Conservation (phyloP, 2,113 vertebrate genomes). For the Clupea harengus region DNA sequence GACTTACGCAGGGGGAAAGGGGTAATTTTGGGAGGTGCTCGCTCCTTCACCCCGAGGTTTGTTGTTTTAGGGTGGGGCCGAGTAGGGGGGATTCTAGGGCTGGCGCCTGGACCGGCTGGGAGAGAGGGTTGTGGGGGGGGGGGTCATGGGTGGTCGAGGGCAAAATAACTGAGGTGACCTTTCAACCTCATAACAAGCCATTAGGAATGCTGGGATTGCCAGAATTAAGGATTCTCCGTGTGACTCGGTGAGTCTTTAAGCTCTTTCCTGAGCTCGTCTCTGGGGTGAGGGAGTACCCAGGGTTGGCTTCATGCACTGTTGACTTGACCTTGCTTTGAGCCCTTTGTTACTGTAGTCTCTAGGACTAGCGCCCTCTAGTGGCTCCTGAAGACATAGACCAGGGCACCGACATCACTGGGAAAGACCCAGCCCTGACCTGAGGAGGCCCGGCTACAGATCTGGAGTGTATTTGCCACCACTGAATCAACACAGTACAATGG, state of each 20-base stretch:
- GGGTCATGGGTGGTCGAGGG: neutral
- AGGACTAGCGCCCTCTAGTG: neutral
- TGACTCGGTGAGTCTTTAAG: neutral
- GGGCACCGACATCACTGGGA: neutral
- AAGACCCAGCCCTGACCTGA: neutral
- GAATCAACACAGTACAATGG: too few species aligned
- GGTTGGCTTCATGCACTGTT: neutral
- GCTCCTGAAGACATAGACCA: neutral
- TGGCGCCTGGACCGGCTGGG: neutral
- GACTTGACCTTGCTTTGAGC: neutral
- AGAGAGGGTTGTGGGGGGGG: neutral
- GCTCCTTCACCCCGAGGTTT: neutral
- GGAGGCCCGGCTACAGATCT: too few species aligned
- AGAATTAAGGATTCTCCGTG: neutral
- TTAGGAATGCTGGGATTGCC: conserved; percentile 6
- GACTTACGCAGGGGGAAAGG: neutral
- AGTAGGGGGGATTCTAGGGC: neutral
- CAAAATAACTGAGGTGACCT: conserved; percentile 15
- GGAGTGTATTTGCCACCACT: too few species aligned
- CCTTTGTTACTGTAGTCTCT: neutral
- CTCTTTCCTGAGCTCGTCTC: neutral
- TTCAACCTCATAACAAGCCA: conserved; percentile 18
- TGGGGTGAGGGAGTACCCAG: neutral
- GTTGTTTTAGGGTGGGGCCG: conserved; percentile 8
- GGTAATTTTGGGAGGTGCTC: neutral